Conservation (phyloP, 2,113 vertebrate genomes). For the Dermatemys mawii region DNA sequence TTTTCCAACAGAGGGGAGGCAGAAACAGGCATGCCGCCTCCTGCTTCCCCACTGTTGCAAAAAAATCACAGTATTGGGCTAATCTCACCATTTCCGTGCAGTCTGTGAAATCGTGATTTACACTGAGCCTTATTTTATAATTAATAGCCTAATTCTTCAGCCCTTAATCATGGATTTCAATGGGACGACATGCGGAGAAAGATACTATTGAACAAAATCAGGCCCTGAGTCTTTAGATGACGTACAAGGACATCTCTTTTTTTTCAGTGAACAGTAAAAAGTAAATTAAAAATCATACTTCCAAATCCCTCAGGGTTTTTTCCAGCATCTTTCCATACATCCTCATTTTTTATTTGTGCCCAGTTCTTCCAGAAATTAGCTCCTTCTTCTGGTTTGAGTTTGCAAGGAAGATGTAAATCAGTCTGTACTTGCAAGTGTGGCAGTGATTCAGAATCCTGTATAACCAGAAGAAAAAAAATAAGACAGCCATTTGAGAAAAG, state of each 20-base stretch:
- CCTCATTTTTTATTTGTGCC: slow-evolving; percentile 39
- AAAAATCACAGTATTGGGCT: no score
- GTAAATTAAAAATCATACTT: background rate
- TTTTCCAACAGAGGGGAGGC: no score
- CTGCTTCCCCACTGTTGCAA: no score
- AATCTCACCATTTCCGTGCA: no score
- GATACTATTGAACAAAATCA: background rate
- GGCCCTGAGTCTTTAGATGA: background rate
- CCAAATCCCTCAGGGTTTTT: background rate
- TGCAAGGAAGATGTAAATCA: background rate
- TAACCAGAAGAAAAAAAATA: background rate
- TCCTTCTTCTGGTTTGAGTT: slow-evolving; percentile 35
- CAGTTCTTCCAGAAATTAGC: slow-evolving; percentile 19
- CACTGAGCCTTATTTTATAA: background rate
- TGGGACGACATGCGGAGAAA: background rate
- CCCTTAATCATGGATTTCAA: background rate
- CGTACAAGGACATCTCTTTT: background rate
- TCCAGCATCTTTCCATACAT: slow-evolving; percentile 28
- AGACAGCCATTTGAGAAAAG: background rate
- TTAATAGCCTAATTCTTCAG: background rate
- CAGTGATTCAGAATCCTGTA: background rate
- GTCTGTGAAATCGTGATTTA: background rate
- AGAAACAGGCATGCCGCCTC: no score
- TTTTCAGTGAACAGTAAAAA: background rate
- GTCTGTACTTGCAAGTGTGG: background rate